Evolutionary conservation across 2,797 vertebrate genomes (phyloP), one percentile per base, ranked within the genome.

Genomic region (Cyprinella venusta): DNA sequence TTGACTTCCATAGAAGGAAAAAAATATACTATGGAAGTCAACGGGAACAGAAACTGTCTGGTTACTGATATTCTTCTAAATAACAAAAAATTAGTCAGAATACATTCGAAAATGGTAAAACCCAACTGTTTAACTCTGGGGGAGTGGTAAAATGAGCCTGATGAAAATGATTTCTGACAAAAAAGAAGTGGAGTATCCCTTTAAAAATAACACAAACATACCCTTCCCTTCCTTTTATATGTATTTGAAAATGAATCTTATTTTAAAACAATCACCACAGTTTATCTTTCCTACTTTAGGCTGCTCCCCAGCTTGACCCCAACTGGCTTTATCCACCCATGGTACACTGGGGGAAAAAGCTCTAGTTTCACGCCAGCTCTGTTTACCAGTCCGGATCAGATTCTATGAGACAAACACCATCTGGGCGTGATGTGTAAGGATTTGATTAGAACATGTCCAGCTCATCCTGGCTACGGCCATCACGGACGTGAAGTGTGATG

Each of bases 391-490:
- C 89, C 87, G 89, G 88, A 93, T 91, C 90, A 92, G 90, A 93
- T 89, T 91, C 91, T 87, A 89, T 87, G 91, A 93, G 93, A 93
- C 92, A 93, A 93, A 94, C 91, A 93, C 94, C 94, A 93, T 94
- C 93, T 94, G 94, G 90, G 88, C 40, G 86, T 92, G 90, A 92
- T 86, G 86, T 91, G 90, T 88, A 88, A 91, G 89, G 91, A 90
- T 92, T 93, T 92, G 90, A 93, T 91, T 91, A 92, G 76, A 75
- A 90, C 87, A 86, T 86, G 85, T 81, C 48, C 2, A 74, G 80
- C 84, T 82, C 71, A 83, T 85, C 71, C 30, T 90, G 89, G 87
- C 86, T 81, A 48, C 71, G 90, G 90, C 86, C 88, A 67, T 94
- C 90, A 93, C 74, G 84, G 90, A 88, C 83, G 90, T 84, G 88